Conservation (phyloP, 2,888 invertebrate species). For the Autographa gamma region DNA sequence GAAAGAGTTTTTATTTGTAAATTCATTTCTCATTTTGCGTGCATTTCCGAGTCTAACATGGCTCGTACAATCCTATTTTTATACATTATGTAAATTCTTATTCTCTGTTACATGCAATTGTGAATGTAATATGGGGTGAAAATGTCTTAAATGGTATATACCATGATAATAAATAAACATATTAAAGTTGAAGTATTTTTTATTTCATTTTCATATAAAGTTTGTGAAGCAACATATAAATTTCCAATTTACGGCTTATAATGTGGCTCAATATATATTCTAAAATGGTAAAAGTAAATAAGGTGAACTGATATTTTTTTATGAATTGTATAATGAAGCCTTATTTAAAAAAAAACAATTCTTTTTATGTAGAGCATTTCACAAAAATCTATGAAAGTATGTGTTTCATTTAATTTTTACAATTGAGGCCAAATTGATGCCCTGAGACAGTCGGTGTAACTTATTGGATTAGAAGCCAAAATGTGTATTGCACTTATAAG, state of each 20-base stretch:
- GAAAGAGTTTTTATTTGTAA: conserved; percentile 80
- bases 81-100: conserved; percentile 88
- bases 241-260: too few species aligned
- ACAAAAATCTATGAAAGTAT: too few species aligned
- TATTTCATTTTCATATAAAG: conserved; percentile 26
- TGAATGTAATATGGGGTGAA: conserved; percentile 84
- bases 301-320: too few species aligned
- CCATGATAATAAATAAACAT: conserved; percentile 86
- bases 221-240: too few species aligned
- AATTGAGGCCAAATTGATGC: too few species aligned
- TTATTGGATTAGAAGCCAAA: conserved; percentile 1
- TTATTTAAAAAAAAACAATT: too few species aligned
- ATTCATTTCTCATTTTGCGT: conserved; percentile 84
- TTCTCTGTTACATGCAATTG: conserved; percentile 85
- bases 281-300: too few species aligned
- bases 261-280: too few species aligned
- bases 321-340: too few species aligned
- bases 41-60: conserved; percentile 84
- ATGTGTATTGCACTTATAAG: neutral
- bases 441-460: neutral
- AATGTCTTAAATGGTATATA: conserved; percentile 82
- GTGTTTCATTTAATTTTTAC: too few species aligned
- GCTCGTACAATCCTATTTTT: conserved; percentile 88
- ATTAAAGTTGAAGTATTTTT: conserved; percentile 78
- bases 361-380: too few species aligned